phyloP scores from a whole-genome alignment of 2,888 invertebrate genomes.

The Dilophus febrilis region DNA sequence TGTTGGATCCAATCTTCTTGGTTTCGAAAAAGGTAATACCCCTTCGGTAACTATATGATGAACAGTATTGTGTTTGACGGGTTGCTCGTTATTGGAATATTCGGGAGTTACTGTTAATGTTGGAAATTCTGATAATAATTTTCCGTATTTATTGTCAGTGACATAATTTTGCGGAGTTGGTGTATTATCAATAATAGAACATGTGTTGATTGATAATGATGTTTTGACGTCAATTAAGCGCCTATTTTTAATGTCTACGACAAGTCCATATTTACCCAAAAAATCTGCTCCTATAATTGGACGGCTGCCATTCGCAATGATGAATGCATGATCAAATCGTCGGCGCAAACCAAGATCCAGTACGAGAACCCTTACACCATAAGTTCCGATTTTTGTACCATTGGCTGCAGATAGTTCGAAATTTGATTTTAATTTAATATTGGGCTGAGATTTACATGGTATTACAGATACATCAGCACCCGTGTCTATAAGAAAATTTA shows the following conservation, averaged over 20 bases:
- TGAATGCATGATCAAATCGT: constrained; percentile 5
- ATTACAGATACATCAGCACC: neutral
- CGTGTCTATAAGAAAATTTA: neutral
- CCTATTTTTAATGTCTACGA: neutral
- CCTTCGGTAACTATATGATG: too few relatives aligned
- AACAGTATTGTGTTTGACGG: neutral
- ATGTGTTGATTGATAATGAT: neutral
- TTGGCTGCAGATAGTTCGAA: constrained; percentile 4
- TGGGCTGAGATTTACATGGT: neutral
- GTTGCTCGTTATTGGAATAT: too few relatives aligned
- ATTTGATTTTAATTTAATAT: neutral
- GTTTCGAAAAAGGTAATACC: too few relatives aligned
- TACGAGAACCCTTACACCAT: constrained; percentile 3
- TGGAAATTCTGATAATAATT: too few relatives aligned
- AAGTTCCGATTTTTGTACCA: constrained; percentile 6
- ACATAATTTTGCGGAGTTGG: too few relatives aligned
- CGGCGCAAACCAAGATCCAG: constrained; percentile 7
- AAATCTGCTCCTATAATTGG: constrained; percentile 10
- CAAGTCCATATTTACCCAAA: constrained; percentile 5
- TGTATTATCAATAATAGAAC: neutral
- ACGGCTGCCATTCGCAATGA: constrained; percentile 6
- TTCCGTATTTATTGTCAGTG: too few relatives aligned
- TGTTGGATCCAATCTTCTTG: too few relatives aligned
- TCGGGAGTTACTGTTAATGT: too few relatives aligned
- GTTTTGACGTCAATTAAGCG: neutral